phyloP scores from a whole-genome alignment of 2,113 vertebrate species.

The Phrynosoma platyrhinos region DNA sequence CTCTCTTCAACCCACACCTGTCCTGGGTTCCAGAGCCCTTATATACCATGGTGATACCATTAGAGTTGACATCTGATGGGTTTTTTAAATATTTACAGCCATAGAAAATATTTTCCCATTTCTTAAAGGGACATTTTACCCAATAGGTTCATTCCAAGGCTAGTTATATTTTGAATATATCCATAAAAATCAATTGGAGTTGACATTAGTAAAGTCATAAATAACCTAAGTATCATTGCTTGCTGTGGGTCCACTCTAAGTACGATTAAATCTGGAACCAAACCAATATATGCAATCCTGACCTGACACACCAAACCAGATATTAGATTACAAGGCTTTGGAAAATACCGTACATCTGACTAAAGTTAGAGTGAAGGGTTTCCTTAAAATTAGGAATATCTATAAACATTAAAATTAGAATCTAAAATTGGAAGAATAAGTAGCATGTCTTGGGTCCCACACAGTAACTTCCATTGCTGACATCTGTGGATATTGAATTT shows the following conservation, averaged over 20 bases:
- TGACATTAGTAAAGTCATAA: not conserved
- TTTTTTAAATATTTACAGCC: no score
- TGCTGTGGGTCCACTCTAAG: not conserved
- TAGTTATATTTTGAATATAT: no score
- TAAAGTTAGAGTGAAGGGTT: not conserved
- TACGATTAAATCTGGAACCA: not conserved
- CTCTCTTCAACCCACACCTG: no score
- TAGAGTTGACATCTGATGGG: no score
- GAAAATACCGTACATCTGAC: not conserved
- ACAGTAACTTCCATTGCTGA: conserved; percentile 32
- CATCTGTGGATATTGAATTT: conserved; percentile 69
- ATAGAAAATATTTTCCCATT: no score
- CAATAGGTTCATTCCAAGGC: no score
- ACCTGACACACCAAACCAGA: not conserved
- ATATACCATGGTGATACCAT: no score
- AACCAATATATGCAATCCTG: not conserved
- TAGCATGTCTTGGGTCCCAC: conserved; percentile 12
- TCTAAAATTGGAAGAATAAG: not conserved
- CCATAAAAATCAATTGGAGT: no score
- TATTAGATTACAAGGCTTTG: not conserved
- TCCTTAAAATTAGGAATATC: not conserved
- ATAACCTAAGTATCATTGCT: not conserved
- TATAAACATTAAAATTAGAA: not conserved
- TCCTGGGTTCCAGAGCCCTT: no score
- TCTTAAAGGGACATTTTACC: no score